Conservation (phyloP, 1,140 invertebrate genomes). For the Thaumatotibia leucotreta region DNA sequence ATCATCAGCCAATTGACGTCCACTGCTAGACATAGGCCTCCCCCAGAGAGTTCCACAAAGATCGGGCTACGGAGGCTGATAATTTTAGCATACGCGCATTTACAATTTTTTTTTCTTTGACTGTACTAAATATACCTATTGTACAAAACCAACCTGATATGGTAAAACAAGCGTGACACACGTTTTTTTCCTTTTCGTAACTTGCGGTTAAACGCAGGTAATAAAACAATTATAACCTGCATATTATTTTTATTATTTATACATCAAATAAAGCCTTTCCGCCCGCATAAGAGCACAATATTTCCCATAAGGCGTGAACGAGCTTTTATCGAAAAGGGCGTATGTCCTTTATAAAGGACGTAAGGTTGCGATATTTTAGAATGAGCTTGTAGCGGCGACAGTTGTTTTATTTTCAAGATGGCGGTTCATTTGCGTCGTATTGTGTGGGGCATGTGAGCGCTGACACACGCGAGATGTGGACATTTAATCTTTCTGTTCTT, state of each 20-base stretch:
- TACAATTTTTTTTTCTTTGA: too few relatives aligned
- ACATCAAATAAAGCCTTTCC: not conserved
- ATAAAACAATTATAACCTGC: not conserved
- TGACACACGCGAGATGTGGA: not conserved
- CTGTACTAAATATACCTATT: too few relatives aligned
- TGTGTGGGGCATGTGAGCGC: not conserved
- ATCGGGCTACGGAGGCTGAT: too few relatives aligned
- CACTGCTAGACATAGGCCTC: too few relatives aligned
- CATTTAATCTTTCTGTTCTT: too few relatives aligned
- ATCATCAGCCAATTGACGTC: too few relatives aligned
- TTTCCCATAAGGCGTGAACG: not conserved
- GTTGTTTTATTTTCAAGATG: constrained; percentile 10
- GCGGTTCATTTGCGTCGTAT: constrained; percentile 3
- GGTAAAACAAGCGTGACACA: too few relatives aligned
- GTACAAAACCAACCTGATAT: too few relatives aligned
- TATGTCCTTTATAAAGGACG: not conserved
- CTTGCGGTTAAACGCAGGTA: not conserved
- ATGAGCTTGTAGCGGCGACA: not conserved
- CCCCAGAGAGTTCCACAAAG: too few relatives aligned
- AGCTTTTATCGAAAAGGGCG: not conserved
- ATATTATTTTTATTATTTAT: constrained; percentile 1
- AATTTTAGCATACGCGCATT: too few relatives aligned
- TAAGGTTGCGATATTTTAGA: not conserved
- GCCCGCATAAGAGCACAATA: not conserved
- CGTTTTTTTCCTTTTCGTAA: not conserved